Evolutionary conservation across 2,113 vertebrate genomes (phyloP).

Genomic region (Bubo blakistoni): DNA sequence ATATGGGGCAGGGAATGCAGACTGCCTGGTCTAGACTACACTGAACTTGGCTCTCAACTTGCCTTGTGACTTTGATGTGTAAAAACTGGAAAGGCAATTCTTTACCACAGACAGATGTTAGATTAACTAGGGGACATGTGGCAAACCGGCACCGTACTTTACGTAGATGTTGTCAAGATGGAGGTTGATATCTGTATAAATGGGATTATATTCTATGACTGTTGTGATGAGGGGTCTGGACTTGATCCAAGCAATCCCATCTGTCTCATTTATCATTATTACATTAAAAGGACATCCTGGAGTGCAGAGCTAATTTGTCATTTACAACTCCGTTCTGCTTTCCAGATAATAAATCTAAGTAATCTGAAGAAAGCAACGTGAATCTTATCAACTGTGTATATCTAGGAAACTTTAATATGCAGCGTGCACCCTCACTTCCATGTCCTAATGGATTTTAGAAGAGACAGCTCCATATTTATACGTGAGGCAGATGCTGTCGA

Average conservation of each 20-base stretch:
- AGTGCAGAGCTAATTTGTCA: constrained; percentile 1
- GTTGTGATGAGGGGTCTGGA: neutral
- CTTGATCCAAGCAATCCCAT: neutral
- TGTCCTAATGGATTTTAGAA: neutral
- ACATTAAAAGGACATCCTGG: constrained; percentile 14
- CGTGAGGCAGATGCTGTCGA: neutral
- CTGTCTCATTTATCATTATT: constrained; percentile 29
- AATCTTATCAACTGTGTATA: neutral
- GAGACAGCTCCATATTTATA: neutral
- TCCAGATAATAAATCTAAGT: neutral
- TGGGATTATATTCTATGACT: neutral
- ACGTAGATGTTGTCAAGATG: neutral
- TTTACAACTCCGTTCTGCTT: constrained; percentile 5
- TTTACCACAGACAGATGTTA: neutral
- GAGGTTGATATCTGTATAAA: neutral
- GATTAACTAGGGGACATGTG: neutral
- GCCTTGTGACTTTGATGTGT: neutral
- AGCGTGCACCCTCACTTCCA: neutral
- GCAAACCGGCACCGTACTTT: neutral
- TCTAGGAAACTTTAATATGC: neutral
- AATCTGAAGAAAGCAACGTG: neutral
- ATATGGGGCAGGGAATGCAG: neutral
- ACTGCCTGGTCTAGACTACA: neutral
- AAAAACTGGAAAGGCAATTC: neutral
- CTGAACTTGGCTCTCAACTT: neutral